Evolutionary conservation across 2,113 vertebrate species (phyloP).

Genomic region (Rhabdomys dilectus): DNA sequence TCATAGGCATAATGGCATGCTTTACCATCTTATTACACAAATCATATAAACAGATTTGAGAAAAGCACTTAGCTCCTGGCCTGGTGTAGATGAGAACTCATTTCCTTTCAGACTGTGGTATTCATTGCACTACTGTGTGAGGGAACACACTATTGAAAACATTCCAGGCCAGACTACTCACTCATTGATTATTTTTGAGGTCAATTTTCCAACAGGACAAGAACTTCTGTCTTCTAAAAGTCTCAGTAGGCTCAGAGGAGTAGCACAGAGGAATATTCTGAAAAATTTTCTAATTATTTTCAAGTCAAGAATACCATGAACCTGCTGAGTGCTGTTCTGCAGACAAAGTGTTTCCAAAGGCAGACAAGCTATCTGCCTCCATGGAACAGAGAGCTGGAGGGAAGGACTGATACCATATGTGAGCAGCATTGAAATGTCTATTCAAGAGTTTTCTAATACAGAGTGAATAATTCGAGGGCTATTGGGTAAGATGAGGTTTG

Average conservation of each 20-base stretch:
- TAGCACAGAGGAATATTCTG: not conserved
- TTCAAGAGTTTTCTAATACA: not conserved
- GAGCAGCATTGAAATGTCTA: not conserved
- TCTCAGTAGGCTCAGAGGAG: not conserved
- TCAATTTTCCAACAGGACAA: not conserved
- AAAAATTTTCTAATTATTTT: not conserved
- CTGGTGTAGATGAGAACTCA: no score
- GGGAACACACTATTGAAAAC: not conserved
- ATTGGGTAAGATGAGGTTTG: not conserved
- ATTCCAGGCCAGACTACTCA: not conserved
- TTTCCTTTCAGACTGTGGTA: not conserved
- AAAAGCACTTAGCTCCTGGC: not conserved
- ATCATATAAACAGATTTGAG: not conserved
- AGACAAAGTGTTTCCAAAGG: not conserved
- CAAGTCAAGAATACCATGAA: not conserved
- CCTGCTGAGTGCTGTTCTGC: not conserved
- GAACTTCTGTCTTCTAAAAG: not conserved
- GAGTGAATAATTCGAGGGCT: no score
- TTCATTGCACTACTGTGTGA: not conserved
- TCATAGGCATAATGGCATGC: not conserved
- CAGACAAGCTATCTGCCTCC: not conserved
- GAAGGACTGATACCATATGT: not conserved
- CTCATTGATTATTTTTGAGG: constrained; percentile 8
- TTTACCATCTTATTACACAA: not conserved
- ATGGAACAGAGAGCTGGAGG: not conserved